Percentiles rank a stretch among this genome's conserved stretches.
Evolutionary conservation across 1,140 invertebrate genomes (phyloP).

Genomic region (Pachypeltis micranthus): DNA sequence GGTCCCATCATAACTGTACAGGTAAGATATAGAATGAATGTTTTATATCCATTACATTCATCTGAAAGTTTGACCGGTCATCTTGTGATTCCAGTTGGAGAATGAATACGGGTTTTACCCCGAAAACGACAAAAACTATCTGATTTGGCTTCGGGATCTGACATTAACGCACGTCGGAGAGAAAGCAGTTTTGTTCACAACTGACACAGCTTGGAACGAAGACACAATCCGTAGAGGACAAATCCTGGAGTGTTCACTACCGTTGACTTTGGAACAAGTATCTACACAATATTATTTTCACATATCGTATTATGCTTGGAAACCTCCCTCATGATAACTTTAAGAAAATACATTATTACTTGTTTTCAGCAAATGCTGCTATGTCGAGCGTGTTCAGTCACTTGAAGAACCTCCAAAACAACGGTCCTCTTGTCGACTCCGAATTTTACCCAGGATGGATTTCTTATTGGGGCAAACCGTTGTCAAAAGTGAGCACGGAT

Average conservation of each 20-base stretch:
- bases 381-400: conserved; percentile 34
- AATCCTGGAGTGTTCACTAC: conserved; percentile 54
- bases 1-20: too few relatives aligned
- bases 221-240: conserved; percentile 50
- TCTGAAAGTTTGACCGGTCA: too few relatives aligned
- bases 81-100: too few relatives aligned
- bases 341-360: too few relatives aligned
- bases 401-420: conserved; percentile 39
- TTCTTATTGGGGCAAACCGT: conserved; percentile 68
- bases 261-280: conserved; percentile 63
- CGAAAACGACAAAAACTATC: conserved; percentile 61
- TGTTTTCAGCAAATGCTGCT: too few relatives aligned
- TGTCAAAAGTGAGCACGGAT: conserved; percentile 41
- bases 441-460: conserved; percentile 83
- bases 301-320: conserved; percentile 27
- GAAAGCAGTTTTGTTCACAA: conserved; percentile 68
- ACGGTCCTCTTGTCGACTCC: conserved; percentile 70
- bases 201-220: conserved; percentile 46
- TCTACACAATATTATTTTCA: too few relatives aligned
- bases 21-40: too few relatives aligned
- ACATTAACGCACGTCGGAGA: conserved; percentile 45
- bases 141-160: conserved; percentile 47
- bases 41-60: conserved; percentile 30
- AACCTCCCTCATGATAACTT: conserved; percentile 2
- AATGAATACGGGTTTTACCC: conserved; percentile 80